Base-by-base conservation (phyloP, 2,113 vertebrate species). In the Mormoops blainvillei region DNA sequence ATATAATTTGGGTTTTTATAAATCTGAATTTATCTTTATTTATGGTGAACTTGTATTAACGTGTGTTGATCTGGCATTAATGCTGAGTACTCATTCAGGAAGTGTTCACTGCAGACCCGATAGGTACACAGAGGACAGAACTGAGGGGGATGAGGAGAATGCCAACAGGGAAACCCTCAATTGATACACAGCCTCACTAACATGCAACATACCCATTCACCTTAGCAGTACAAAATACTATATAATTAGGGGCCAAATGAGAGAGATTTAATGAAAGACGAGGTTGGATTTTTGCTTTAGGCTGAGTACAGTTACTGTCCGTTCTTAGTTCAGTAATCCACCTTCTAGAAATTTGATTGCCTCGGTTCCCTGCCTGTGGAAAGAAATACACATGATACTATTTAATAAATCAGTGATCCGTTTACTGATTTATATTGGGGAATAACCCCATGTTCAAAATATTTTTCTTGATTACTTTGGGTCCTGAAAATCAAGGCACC, bases 261-360 rank as follows among this genome's bases (percentile, higher is more conserved):
- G 82, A 96, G 68, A 74, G 56, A 89, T 85, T 89, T 93, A 92
- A 93, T 54, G 89, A 71, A 92, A 91, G 77, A 78, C 83, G 77
- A 96, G 28, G 45, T 82, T 50, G 88, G 76, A 28, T 82, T 90
- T 61, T 52, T 56, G 77, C 81, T 96, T 50, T 84, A 24, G 61
- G 82, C 93, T 96, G 36, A 96, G 31, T 56, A 68, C 31, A 31
- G 63, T 83, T 90, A n/a, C 54, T 73, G 65, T 81, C 10, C 67
- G 9, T 82, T 26, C 73, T 91, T 78, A 45, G 48, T 93, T 88
- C 63, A 33, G 38, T 82, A 33, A 77, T 91, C 83, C 52, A 22
- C 38, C 43, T 86, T 70, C 24, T 3, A 93, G 74, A 90, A 84
- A 87, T 84, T 85, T 87, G 38, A 33, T 65, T 76, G 70, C 38